Conservation (phyloP, 2,797 vertebrate genomes). For the Synanceia verrucosa region DNA sequence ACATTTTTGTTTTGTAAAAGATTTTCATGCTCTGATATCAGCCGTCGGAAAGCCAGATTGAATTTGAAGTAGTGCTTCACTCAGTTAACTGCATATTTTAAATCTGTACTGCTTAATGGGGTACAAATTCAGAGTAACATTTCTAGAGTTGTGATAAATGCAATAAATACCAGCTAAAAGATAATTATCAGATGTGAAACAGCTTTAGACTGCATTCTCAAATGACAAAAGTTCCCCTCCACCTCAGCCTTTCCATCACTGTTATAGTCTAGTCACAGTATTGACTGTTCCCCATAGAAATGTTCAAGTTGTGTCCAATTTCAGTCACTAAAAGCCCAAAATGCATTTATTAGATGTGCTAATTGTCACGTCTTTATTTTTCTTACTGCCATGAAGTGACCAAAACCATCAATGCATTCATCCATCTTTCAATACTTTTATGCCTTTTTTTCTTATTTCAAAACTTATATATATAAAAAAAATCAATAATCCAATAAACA, state of each 20-base stretch:
- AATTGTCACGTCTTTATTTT: background rate
- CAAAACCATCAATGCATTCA: background rate
- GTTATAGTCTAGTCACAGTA: constrained; percentile 7
- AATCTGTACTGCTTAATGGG: background rate
- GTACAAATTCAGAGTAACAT: background rate
- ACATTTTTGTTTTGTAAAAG: constrained; percentile 27
- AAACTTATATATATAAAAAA: background rate
- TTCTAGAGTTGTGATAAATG: background rate
- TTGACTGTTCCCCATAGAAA: constrained; percentile 6
- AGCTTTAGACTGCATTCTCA: background rate
- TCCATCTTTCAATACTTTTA: background rate
- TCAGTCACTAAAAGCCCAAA: constrained; percentile 3
- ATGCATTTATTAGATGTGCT: constrained; percentile 12
- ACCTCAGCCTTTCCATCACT: constrained; percentile 7
- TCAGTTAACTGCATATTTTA: background rate
- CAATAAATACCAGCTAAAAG: constrained; percentile 4
- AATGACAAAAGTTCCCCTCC: constrained; percentile 18
- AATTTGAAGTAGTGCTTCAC: background rate
- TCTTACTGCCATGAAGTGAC: background rate
- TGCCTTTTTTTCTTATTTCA: background rate
- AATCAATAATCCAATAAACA: background rate
- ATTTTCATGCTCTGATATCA: constrained; percentile 24
- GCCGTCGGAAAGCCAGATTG: constrained; percentile 6
- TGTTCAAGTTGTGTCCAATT: background rate
- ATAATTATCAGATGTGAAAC: too few relatives aligned